These are phyloP conservation scores for Proteles cristata DNA, from an alignment of 2,113 vertebrate genomes.

Conservation along the genomic window DNA sequence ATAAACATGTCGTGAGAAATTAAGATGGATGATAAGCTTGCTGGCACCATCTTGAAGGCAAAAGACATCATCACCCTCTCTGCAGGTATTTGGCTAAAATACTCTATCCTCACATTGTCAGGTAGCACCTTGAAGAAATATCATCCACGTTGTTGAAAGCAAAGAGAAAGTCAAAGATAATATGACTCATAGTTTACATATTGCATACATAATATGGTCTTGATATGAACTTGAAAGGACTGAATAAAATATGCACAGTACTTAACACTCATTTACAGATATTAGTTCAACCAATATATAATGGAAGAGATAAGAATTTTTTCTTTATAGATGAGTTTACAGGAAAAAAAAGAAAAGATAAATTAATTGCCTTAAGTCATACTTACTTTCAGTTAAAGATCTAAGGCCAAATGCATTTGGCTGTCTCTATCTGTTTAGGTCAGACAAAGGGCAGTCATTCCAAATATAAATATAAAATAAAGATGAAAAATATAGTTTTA, in stretches of 20 bases:
- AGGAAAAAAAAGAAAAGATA: neutral
- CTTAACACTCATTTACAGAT: neutral
- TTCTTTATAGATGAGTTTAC: neutral
- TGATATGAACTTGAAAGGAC: conserved; percentile 42
- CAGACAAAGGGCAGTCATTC: neutral
- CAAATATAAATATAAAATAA: conserved; percentile 22
- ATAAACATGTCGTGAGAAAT: conserved; percentile 59
- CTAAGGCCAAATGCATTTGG: neutral
- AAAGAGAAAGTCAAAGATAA: conserved; percentile 36
- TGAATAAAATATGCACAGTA: neutral
- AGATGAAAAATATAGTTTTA: neutral
- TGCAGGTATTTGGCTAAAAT: conserved; percentile 47
- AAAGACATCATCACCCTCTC: conserved; percentile 26
- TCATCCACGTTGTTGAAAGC: neutral
- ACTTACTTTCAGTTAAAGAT: neutral
- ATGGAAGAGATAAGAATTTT: neutral
- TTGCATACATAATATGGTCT: neutral
- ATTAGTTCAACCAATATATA: conserved; percentile 10
- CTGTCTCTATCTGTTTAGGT: neutral
- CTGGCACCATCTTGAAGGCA: conserved; percentile 29
- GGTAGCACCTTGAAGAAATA: conserved; percentile 40
- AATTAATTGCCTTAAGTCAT: neutral
- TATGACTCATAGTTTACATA: conserved; percentile 36
- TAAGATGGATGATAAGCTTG: conserved; percentile 42
- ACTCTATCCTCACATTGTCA: conserved; percentile 1